A percentile compares a stretch with the other conserved stretches of the same genome.
phyloP scores from a whole-genome alignment of 2,888 invertebrate species.

The Leptarthrus brevirostris region DNA sequence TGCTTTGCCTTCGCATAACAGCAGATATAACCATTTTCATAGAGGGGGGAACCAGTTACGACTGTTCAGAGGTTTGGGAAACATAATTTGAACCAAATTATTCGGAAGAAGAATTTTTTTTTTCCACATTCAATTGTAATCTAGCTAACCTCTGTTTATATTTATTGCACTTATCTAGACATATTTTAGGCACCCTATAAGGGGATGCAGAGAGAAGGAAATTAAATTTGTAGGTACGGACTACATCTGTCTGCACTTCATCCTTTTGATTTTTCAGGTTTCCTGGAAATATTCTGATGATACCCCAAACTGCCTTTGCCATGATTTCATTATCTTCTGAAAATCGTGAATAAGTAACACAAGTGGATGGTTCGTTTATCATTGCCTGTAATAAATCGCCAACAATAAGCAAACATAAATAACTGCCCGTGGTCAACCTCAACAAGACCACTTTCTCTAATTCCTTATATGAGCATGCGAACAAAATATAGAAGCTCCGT shows the following conservation, averaged over 20 bases:
- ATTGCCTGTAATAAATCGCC: constrained; percentile 50
- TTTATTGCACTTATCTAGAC: constrained; percentile 48
- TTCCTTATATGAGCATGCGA: constrained; percentile 48
- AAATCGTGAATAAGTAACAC: not conserved
- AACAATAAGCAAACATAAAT: constrained; percentile 49
- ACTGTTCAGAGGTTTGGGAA: constrained; percentile 21
- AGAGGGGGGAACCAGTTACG: constrained; percentile 20
- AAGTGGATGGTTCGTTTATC: constrained; percentile 32
- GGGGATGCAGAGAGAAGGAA: not conserved
- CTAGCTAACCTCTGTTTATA: constrained; percentile 49
- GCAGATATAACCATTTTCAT: not conserved
- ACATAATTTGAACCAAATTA: constrained; percentile 49
- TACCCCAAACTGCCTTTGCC: not conserved
- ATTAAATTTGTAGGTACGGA: not conserved
- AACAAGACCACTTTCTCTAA: constrained; percentile 51
- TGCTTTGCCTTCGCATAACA: not conserved
- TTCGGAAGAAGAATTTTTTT: constrained; percentile 46
- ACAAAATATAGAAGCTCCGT: too few species aligned
- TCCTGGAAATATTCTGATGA: not conserved
- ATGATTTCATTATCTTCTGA: not conserved
- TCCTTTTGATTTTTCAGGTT: not conserved
- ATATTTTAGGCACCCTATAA: constrained; percentile 49
- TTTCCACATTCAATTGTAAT: constrained; percentile 50
- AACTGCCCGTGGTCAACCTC: constrained; percentile 47
- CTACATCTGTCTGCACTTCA: not conserved